Base-by-base conservation (phyloP, 2,888 invertebrate genomes). In the Schrankia costaestrigalis region DNA sequence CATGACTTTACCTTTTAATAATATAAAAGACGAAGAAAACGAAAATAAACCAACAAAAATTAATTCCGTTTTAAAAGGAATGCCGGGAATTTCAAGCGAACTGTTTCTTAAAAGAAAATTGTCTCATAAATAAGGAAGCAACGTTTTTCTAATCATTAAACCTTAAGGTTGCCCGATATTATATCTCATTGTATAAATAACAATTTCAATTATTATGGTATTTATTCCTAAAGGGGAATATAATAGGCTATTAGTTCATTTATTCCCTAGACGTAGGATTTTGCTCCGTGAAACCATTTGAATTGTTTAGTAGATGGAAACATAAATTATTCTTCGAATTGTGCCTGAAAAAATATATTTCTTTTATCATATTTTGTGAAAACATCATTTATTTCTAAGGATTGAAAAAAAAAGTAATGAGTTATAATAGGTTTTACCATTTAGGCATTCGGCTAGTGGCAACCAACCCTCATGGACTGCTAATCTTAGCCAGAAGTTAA, bases 151-250 rank as follows among this genome's bases (percentile, higher is more conserved):
- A n/a, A 38, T 41, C 47, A 51, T 51, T 55, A 42, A 50, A 41
- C 35, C 14, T 39, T 31, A 36, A 25, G 30, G 30, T 41, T 35
- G 28, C n/a, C 23, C 29, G 12, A 45, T 41, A 50, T 55, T 38
- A 42, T 40, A 40, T 38, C 37, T 46, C 41, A 37, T 38, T 41
- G 39, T 47, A 19, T 39, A 41, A 51, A 56, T 47, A 52, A 53
- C 52, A 52, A 41, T 47, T 57, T 45, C 51, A 45, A 57, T 56
- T 56, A 50, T 39, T 41, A 50, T 35, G 38, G 34, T 43, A 39
- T 46, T 42, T 42, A 33, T 42, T 41, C 34, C 26, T 27, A 35
- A 35, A 34, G 13, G 31, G 31, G 38, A 40, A 38, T 26, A 22
- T 37, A 45, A 56, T 41, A 41, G 32, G 23, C 26, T 45, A 46